Conservation (phyloP, 2,797 vertebrate species). For the Paramormyrops hopkinsi region DNA sequence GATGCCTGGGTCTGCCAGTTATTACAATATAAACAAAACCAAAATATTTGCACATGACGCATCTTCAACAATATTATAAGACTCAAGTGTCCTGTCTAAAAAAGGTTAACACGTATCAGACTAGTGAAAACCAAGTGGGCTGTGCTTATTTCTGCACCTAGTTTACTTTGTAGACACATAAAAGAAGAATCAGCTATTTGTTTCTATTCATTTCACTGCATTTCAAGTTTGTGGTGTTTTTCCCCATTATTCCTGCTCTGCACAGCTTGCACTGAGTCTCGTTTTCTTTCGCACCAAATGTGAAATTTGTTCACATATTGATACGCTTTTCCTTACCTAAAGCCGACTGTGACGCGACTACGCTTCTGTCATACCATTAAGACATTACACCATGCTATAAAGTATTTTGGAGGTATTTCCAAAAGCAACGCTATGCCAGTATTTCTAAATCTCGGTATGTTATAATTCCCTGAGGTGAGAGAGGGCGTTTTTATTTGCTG, state of each 20-base stretch:
- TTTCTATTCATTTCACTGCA: not conserved
- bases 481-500: not conserved
- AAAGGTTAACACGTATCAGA: not conserved
- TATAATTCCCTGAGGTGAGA: not conserved
- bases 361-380: not conserved
- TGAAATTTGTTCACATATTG: not conserved
- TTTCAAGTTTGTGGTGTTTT: not conserved
- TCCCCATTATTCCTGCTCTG: not conserved
- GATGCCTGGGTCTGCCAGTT: not conserved
- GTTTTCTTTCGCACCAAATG: not conserved
- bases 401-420: not conserved
- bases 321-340: not conserved
- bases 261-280: not conserved
- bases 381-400: not conserved
- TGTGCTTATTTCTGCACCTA: not conserved
- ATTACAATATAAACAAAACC: not conserved
- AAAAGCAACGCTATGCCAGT: not conserved
- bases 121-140: not conserved
- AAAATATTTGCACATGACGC: not conserved
- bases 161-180: not conserved
- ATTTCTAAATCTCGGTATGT: not conserved
- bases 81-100: not conserved
- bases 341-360: not conserved
- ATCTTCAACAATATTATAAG: not conserved
- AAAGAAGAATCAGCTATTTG: not conserved